Conservation (phyloP, 2,113 vertebrate species). For the Scophthalmus maximus region DNA sequence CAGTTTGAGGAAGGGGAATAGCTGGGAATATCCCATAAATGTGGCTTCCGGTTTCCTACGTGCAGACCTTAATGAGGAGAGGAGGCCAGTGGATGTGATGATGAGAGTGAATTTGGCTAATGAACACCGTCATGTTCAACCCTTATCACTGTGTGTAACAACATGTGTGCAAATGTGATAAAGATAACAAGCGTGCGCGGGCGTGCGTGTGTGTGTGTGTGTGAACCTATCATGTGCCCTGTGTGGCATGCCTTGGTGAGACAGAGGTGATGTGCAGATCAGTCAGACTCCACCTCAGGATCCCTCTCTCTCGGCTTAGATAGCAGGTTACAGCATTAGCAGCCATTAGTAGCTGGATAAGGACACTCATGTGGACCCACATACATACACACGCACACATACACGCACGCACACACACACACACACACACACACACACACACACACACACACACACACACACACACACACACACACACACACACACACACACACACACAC, state of each 20-base stretch:
- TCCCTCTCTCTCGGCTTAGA: slow-evolving; percentile 21
- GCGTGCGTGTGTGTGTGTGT: not conserved
- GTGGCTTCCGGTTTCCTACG: slow-evolving; percentile 33
- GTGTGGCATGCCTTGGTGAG: not conserved
- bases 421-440: not conserved
- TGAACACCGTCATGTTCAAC: slow-evolving; percentile 49
- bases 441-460: slow-evolving; percentile 4
- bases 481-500: not conserved
- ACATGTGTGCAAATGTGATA: slow-evolving; percentile 5
- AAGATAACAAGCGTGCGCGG: not conserved
- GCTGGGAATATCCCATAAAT: too few relatives aligned
- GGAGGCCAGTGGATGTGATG: slow-evolving; percentile 20
- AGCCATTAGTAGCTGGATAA: slow-evolving; percentile 56
- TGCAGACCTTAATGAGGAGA: slow-evolving; percentile 55
- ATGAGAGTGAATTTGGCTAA: slow-evolving; percentile 51
- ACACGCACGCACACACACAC: not conserved
- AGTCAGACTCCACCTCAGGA: slow-evolving; percentile 42
- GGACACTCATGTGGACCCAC: slow-evolving; percentile 6
- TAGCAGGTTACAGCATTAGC: slow-evolving; percentile 47
- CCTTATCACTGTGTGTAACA: not conserved
- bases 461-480: not conserved
- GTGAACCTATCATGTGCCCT: slow-evolving; percentile 12
- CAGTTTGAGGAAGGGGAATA: too few relatives aligned
- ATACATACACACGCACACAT: too few relatives aligned
- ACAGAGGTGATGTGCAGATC: slow-evolving; percentile 20